Percentiles rank a stretch among this genome's conserved stretches.
Evolutionary conservation across 2,797 vertebrate species (phyloP).

Genomic region (Varecia variegata): DNA sequence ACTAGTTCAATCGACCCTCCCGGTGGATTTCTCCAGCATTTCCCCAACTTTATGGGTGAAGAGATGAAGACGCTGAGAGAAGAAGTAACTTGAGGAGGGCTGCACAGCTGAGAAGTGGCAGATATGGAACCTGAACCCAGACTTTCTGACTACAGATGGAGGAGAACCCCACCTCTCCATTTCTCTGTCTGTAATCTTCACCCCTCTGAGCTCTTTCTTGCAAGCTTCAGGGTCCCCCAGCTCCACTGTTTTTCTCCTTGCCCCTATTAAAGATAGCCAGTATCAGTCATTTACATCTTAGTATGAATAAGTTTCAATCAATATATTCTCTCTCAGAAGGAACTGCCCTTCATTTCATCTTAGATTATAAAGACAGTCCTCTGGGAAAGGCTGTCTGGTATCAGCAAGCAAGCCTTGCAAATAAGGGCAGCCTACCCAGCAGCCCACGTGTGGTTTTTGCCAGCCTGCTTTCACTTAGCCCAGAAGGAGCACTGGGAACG

Average conservation of each 20-base stretch:
- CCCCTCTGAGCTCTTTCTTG: fast-evolving
- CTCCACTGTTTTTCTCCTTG: neutral
- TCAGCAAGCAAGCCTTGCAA: neutral
- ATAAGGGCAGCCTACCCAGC: neutral
- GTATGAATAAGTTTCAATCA: neutral
- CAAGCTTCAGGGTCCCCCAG: neutral
- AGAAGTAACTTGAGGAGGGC: neutral
- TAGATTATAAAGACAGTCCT: neutral
- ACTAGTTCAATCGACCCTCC: neutral
- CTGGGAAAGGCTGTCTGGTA: neutral
- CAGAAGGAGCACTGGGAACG: neutral
- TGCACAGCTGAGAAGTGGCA: neutral
- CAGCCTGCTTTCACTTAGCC: neutral
- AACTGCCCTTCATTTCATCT: neutral
- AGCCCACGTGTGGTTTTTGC: neutral
- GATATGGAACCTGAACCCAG: fast-evolving
- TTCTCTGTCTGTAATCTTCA: neutral
- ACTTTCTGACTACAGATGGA: neutral
- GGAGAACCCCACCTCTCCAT: too few species aligned
- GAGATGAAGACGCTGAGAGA: neutral
- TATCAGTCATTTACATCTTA: neutral
- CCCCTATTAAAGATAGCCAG: neutral
- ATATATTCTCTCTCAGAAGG: neutral
- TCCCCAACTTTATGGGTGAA: neutral
- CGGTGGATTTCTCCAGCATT: neutral